Conservation (phyloP, 2,797 vertebrate species). For the Lithobates sylvaticus region DNA sequence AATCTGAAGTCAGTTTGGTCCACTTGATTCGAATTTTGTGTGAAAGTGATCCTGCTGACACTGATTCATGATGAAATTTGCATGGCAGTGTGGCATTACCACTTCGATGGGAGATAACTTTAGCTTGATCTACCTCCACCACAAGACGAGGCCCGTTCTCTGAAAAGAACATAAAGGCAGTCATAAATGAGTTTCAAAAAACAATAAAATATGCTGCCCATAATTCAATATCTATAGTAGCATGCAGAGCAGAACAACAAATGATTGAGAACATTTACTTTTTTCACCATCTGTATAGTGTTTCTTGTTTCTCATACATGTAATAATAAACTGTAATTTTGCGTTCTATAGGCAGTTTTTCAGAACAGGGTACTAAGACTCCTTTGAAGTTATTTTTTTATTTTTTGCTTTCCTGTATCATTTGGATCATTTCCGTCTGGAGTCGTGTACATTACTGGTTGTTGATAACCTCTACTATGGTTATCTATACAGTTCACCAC, state of each 20-base stretch:
- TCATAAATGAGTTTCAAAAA: not conserved
- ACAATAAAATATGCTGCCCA: not conserved
- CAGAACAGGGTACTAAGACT: not conserved
- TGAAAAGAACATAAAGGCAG: constrained; percentile 64
- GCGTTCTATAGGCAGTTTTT: not conserved
- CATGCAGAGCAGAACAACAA: too few species aligned
- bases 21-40: constrained; percentile 88
- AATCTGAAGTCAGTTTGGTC: constrained; percentile 88
- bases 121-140: constrained; percentile 84
- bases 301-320: too few species aligned
- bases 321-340: not conserved
- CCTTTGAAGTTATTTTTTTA: not conserved
- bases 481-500: too few species aligned
- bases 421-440: too few species aligned
- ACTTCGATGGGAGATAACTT: constrained; percentile 78
- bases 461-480: too few species aligned
- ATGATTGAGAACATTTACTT: too few species aligned
- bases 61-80: constrained; percentile 84
- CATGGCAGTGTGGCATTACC: constrained; percentile 87
- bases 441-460: too few species aligned
- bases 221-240: not conserved
- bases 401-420: too few species aligned
- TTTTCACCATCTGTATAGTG: too few species aligned
- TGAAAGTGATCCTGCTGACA: constrained; percentile 69
- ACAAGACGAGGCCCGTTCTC: constrained; percentile 88